Evolutionary conservation across 2,113 vertebrate species (phyloP), one percentile per base, ranked within the genome.

Genomic region (Phaethornis superciliosus): DNA sequence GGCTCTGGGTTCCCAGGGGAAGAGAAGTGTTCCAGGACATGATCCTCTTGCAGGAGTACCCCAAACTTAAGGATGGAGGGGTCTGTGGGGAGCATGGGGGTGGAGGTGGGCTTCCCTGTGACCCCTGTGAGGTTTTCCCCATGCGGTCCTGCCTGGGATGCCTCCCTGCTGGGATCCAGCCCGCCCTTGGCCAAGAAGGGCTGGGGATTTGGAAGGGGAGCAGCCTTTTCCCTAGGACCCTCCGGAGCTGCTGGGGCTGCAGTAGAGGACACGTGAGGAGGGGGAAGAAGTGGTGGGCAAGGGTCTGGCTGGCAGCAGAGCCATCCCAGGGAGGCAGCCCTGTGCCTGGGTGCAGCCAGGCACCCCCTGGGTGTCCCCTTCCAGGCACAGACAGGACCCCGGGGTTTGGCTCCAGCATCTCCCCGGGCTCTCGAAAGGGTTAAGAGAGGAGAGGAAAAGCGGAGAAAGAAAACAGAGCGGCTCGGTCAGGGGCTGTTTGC

Each of bases 401-500:
- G 1, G 70, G 17, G 4, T 67, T 90, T 63, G 59, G 8, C 24
- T 90, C n/a, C 69, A 72, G 40, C 42, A 68, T 33, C 56, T 59
- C 32, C 44, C 16, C 6, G 26, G 17, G 22, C 75, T 15, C 89
- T 93, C 2, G 91, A 96, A 95, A n/a, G 85, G 75, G 96, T 95
- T 96, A 96, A 94, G 90, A 55, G 92, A 70, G 70, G 81, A 75
- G 65, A 59, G 76, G 94, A 96, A 97, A 96, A 95, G 82, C n/a
- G 5, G 70, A 75, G 79, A 93, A 96, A 91, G 93, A 89, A 95
- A 96, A 96, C 90, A 97, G 89, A 89, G 74, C 46, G 1, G 88
- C 81, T 91, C 63, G 26, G 85, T 93, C 75, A 74, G 94, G 91
- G 95, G 86, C 89, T 96, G 97, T 95, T 97, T 96, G 95, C 94